phyloP scores from a whole-genome alignment of 2,888 invertebrate species.

The Drosophila glabriapex region DNA sequence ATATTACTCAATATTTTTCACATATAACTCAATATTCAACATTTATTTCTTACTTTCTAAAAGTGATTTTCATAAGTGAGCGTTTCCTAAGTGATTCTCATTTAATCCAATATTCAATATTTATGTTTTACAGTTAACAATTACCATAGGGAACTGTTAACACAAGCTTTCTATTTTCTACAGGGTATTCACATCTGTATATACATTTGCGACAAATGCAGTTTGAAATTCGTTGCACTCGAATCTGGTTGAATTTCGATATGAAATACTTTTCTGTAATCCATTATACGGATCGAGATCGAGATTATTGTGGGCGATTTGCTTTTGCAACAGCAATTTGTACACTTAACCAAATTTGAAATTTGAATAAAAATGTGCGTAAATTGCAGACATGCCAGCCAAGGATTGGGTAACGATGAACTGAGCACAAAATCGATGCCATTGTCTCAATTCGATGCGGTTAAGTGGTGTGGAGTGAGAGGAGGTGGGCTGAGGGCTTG shows the following conservation, averaged over 20 bases:
- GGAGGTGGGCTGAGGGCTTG: neutral
- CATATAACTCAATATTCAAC: neutral
- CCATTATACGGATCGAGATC: constrained; percentile 3
- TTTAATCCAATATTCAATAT: neutral
- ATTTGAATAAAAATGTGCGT: constrained; percentile 77
- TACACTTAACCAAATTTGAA: constrained; percentile 44
- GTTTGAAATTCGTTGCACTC: constrained; percentile 22
- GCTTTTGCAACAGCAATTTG: constrained; percentile 59
- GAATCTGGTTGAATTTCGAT: constrained; percentile 45
- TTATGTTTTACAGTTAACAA: neutral
- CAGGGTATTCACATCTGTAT: constrained; percentile 2
- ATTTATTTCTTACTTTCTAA: neutral
- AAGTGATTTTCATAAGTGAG: neutral
- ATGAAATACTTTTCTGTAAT: constrained; percentile 37
- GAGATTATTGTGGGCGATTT: constrained; percentile 6
- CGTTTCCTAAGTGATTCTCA: neutral
- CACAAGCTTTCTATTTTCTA: neutral
- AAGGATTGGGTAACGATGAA: constrained; percentile 35
- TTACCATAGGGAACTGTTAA: neutral
- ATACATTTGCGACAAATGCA: constrained; percentile 8
- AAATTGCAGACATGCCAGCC: constrained; percentile 71
- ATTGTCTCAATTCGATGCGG: constrained; percentile 49
- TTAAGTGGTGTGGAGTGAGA: too few species aligned
- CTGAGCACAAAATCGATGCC: constrained; percentile 37
- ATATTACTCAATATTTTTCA: neutral